Evolutionary conservation across 2,113 vertebrate genomes (phyloP).

Genomic region (Pao palembangensis): DNA sequence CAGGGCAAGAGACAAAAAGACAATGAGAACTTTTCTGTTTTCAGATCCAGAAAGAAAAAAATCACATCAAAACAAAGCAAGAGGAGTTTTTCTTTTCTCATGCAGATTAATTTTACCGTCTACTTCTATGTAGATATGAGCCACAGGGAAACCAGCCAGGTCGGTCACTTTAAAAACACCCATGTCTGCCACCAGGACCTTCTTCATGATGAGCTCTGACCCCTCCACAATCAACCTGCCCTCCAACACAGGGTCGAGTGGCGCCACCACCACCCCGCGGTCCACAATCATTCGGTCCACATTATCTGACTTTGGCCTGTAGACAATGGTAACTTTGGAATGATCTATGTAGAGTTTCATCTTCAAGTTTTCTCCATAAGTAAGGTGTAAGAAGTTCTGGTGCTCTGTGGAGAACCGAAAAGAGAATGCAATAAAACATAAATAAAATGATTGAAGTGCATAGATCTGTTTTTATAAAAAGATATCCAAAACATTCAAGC

Average conservation of each 20-base stretch:
- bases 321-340: constrained; percentile 57
- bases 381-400: constrained; percentile 52
- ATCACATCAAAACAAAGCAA: not conserved
- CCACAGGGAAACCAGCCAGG: constrained; percentile 64
- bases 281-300: constrained; percentile 55
- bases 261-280: constrained; percentile 49
- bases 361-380: constrained; percentile 57
- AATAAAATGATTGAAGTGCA: not conserved
- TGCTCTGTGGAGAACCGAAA: constrained; percentile 57
- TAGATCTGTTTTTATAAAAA: not conserved
- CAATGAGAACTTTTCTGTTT: too few relatives aligned
- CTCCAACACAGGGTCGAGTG: constrained; percentile 60
- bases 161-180: constrained; percentile 70
- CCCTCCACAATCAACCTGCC: constrained; percentile 64
- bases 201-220: constrained; percentile 63
- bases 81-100: not conserved
- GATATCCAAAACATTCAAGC: not conserved
- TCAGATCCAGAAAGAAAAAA: too few relatives aligned
- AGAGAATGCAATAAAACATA: not conserved
- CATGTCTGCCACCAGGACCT: constrained; percentile 41
- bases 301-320: constrained; percentile 57
- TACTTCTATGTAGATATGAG: constrained; percentile 63
- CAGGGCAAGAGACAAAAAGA: not conserved
- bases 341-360: constrained; percentile 65
- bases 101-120: constrained; percentile 49